Base-by-base conservation (phyloP, 2,888 invertebrate species). In the Heliconius hortense region DNA sequence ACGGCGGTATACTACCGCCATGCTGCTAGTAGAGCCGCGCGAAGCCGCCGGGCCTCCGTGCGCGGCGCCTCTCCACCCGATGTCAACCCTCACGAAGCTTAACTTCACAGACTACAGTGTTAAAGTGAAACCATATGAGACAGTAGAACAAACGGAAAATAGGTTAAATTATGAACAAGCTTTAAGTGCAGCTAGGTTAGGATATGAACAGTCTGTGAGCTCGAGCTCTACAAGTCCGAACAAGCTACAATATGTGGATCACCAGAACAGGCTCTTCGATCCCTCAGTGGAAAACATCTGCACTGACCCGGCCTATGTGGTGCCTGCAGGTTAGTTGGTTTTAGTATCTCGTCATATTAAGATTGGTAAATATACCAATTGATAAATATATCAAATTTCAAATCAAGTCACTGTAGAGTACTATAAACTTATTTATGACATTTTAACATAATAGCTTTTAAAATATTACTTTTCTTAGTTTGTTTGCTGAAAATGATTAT, bases 1-100 rank as follows among this genome's bases (percentile, higher is more conserved):
- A 31, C 75, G 64, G 87, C 90, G 92, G 91, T 89, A 91, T 88
- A 90, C 89, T 83, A 91, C 94, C 91, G 95, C 95, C 90, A 96
- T 96, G 96, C 96, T 96, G 90, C 95, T 96, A 87, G 96, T 96
- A 91, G 96, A 96, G 95, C 95, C 95, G 85, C 95, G 95, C 89
- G 96, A 96, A 94, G 95, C 96, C 88, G 96, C 96, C 91, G 96
- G 96, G 90, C 92, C 92, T 80, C 90, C 92, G 87, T 91, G 90
- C 87, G 89, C 89, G 88, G 89, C 89, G 85, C 91, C 90, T 81
- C 83, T 91, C 69, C 91, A 92, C 81, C 91, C 92, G 79, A 93
- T 93, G 94, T 93, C 93, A 82, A 85, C 92, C 66, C 87, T 92
- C 75, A 90, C 93, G 43, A 93, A 93, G 80, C 87, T 93, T 59